Evolutionary conservation across 2,797 vertebrate species (phyloP).

Genomic region (Buceros bicornis): DNA sequence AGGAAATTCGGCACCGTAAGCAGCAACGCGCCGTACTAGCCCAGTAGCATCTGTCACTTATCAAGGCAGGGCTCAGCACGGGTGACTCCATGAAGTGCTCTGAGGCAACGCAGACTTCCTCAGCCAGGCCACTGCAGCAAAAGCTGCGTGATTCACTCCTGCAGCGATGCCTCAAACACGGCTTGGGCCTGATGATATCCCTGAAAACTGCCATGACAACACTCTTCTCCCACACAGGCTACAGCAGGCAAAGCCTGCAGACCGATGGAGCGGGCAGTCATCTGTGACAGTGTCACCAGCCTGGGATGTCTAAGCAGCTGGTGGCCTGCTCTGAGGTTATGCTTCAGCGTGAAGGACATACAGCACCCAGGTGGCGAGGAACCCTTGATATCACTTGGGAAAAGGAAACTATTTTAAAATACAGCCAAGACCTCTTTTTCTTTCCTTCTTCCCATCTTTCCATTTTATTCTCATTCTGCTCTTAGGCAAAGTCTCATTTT

Average conservation of each 20-base stretch:
- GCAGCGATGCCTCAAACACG: not conserved
- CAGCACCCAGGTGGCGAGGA: not conserved
- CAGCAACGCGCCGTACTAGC: slow-evolving; percentile 1
- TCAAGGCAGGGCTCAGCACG: slow-evolving; percentile 14
- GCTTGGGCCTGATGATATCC: not conserved
- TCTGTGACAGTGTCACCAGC: not conserved
- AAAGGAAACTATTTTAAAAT: not conserved
- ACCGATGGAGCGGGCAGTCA: not conserved
- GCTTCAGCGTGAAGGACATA: not conserved
- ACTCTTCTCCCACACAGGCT: not conserved
- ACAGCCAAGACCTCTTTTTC: not conserved
- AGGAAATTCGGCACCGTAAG: slow-evolving; percentile 56
- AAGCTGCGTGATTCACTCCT: not conserved
- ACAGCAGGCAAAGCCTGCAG: not conserved
- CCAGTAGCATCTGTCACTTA: slow-evolving; percentile 37
- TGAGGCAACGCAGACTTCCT: not conserved
- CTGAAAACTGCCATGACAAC: not conserved
- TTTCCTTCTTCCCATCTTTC: not conserved
- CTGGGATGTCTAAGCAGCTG: not conserved
- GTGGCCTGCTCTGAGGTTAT: not conserved
- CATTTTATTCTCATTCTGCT: not conserved
- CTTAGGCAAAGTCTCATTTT: not conserved
- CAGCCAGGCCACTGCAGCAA: not conserved
- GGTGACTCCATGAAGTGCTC: not conserved
- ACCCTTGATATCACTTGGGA: not conserved